Evolutionary conservation across 1,140 invertebrate genomes (phyloP).

Genomic region (Heliconius himera): DNA sequence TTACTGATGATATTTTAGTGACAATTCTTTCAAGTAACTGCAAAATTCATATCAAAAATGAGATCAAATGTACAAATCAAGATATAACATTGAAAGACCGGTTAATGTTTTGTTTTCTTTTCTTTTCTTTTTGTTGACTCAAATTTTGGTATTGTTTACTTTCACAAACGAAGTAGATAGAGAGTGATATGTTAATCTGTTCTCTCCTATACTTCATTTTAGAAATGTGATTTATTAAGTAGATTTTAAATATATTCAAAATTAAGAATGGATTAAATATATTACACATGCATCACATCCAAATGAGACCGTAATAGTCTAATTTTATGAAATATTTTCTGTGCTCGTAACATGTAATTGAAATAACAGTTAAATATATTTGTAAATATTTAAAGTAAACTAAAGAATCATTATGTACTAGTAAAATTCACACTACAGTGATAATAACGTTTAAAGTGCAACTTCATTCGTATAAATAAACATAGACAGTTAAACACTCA

Average conservation of each 20-base stretch:
- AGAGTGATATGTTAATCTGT: too few relatives aligned
- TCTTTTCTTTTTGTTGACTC: neutral
- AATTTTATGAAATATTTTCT: neutral
- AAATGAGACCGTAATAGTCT: too few relatives aligned
- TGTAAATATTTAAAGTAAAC: neutral
- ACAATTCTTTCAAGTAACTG: neutral
- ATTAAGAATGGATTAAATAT: too few relatives aligned
- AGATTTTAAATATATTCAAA: too few relatives aligned
- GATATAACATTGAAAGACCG: neutral
- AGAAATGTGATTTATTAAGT: neutral
- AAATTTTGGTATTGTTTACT: neutral
- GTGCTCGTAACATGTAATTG: neutral
- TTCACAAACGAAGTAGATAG: neutral
- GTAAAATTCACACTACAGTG: neutral
- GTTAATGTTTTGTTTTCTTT: neutral
- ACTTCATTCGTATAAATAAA: neutral
- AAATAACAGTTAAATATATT: neutral
- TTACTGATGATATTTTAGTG: conserved; percentile 23
- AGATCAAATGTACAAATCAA: conserved; percentile 3
- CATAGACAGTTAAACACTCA: neutral
- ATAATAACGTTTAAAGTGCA: neutral
- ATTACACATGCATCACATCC: too few relatives aligned
- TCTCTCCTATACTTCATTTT: neutral
- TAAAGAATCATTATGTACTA: neutral
- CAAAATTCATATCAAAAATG: neutral